Evolutionary conservation across 2,113 vertebrate genomes (phyloP).

Genomic region (Macroglossus sobrinus): DNA sequence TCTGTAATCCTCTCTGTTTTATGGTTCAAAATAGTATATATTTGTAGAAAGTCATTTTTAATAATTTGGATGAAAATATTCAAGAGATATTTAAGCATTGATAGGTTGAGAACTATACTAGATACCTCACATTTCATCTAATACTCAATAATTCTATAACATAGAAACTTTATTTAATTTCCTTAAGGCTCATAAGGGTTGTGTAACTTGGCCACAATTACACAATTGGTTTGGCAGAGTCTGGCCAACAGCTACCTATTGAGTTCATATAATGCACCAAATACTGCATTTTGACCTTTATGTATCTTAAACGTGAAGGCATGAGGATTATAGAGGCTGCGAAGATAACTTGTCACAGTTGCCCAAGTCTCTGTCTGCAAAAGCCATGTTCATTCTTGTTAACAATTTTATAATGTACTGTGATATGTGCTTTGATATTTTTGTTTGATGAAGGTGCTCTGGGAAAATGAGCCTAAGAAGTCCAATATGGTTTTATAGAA

Average conservation of each 20-base stretch:
- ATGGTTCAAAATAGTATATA: not conserved
- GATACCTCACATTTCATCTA: not conserved
- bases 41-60: conserved; percentile 25
- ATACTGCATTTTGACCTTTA: not conserved
- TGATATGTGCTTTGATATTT: not conserved
- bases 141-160: not conserved
- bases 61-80: conserved; percentile 4
- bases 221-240: not conserved
- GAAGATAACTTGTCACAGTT: not conserved
- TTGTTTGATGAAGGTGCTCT: not conserved
- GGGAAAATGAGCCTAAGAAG: not conserved
- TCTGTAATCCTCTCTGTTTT: not conserved
- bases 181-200: not conserved
- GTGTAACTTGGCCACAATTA: not conserved
- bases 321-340: not conserved
- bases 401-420: not conserved
- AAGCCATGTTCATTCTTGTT: not conserved
- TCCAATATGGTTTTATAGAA: not conserved
- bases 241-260: not conserved
- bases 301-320: not conserved
- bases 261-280: not conserved
- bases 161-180: not conserved
- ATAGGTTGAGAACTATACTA: not conserved
- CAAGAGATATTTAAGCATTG: not conserved
- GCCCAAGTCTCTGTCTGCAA: not conserved